Base-by-base conservation (phyloP, 2,888 invertebrate species). In the Chaetogeoica ovagalla region DNA sequence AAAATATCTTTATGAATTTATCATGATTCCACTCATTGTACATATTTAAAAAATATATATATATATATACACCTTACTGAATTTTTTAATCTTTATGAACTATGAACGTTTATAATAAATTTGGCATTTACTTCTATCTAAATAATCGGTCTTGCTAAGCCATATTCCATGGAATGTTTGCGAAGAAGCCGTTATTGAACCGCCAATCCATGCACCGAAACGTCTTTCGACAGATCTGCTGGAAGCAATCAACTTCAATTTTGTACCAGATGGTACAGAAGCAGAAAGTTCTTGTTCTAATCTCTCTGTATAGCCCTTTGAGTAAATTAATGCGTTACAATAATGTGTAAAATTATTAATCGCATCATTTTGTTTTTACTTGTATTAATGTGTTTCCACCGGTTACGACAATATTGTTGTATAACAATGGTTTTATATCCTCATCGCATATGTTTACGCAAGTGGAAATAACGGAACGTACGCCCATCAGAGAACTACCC, bases 101-200 rank as follows among this genome's bases (percentile, higher is more conserved):
- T 90, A 94, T 76, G 94, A 94, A 84, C 94, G 94, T 87, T 99
- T 99, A 85, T 98, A 90, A 85, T 99, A 98, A 63, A 99, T 94
- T 87, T 98, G 97, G 63, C 93, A 91, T 86, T 97, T 98, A 37
- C 99, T 99, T 0, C 94, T 94, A 86, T 99, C 99, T 85, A 98
- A 98, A 86, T 98, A 99, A 87, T 99, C 99, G 86, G 98, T 97
- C 84, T 96, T 97, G 0, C 97, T 97, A 84, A 99, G 96, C 99
- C 99, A 99, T 96, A 99, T 97, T 87, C 99, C 98, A 86, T 99
- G 99, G 89, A 99, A 99, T 23, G 98, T 96, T 9, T 98, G 98
- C 85, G 99, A 93, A 0, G 98, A 98, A 0, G 98, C 98, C 71
- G 99, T 88, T 85, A 99, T 99, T 0, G 98, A 99, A 4, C 99